A percentile compares a stretch with the other conserved stretches of the same genome.
phyloP scores from a whole-genome alignment of 2,797 vertebrate species.

The Pelodytes ibericus region DNA sequence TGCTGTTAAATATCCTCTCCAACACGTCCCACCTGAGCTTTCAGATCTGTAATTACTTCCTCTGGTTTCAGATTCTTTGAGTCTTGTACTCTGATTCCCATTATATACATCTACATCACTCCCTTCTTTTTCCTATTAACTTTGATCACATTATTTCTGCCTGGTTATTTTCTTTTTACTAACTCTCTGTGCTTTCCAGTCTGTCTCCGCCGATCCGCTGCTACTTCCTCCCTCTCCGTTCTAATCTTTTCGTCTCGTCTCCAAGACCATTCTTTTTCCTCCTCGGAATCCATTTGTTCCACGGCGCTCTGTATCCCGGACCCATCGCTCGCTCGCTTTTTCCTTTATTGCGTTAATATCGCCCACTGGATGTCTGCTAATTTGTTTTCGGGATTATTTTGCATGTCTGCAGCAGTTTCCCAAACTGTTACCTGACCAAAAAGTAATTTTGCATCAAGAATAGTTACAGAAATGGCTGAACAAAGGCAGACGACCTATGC shows the following conservation, averaged over 20 bases:
- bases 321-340: constrained; percentile 20
- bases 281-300: constrained; percentile 17
- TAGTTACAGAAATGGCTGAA: background rate
- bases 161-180: background rate
- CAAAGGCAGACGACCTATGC: too few species aligned
- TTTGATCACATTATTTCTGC: background rate
- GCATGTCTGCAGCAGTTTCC: background rate
- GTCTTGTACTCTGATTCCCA: background rate
- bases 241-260: constrained; percentile 9
- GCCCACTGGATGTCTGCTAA: constrained; percentile 28
- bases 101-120: too few species aligned
- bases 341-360: constrained; percentile 43
- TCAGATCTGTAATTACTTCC: background rate
- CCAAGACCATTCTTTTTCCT: background rate
- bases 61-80: background rate
- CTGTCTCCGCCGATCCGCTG: background rate
- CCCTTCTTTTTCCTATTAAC: background rate
- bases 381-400: constrained; percentile 27
- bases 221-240: background rate
- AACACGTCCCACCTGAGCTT: too few species aligned
- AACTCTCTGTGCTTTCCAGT: background rate
- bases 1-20: too few species aligned
- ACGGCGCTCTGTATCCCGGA: background rate
- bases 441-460: background rate
- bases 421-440: background rate